These are phyloP conservation scores for Lithophane leautieri DNA, from an alignment of 2,888 invertebrate genomes.

Conservation along the genomic window DNA sequence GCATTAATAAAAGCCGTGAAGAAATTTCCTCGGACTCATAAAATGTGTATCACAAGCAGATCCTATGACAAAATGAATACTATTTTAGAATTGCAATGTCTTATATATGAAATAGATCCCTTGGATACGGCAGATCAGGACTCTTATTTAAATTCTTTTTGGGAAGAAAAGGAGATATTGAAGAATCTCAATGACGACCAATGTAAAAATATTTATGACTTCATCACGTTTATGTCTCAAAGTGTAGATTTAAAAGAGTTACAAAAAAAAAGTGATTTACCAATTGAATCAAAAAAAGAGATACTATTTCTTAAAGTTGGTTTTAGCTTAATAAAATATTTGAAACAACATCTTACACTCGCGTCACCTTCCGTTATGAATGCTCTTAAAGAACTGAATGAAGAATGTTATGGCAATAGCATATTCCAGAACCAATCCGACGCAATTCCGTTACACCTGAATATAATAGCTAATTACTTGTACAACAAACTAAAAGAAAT, in stretches of 20 bases:
- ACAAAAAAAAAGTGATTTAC: not conserved
- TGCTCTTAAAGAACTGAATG: not conserved
- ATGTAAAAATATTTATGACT: not conserved
- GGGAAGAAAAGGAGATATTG: conserved; percentile 4
- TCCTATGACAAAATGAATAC: conserved; percentile 11
- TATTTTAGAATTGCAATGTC: not conserved
- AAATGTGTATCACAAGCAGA: conserved; percentile 58
- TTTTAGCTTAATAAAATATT: conserved; percentile 2
- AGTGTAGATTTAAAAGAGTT: not conserved
- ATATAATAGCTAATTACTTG: conserved; percentile 39
- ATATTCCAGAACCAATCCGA: not conserved
- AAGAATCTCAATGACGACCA: not conserved
- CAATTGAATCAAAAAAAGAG: not conserved
- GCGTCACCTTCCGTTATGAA: not conserved
- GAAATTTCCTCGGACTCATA: not conserved
- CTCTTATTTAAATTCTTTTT: rapidly evolving
- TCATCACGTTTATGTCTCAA: not conserved
- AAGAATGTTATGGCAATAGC: not conserved
- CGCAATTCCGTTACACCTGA: conserved; percentile 31
- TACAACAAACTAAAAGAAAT: conserved; percentile 16
- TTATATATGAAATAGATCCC: not conserved
- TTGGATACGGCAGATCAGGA: not conserved
- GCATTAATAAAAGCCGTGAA: conserved; percentile 24
- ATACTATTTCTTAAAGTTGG: not conserved
- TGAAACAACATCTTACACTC: not conserved